Evolutionary conservation across 2,888 invertebrate genomes (phyloP).

Genomic region (Pammene aurita): DNA sequence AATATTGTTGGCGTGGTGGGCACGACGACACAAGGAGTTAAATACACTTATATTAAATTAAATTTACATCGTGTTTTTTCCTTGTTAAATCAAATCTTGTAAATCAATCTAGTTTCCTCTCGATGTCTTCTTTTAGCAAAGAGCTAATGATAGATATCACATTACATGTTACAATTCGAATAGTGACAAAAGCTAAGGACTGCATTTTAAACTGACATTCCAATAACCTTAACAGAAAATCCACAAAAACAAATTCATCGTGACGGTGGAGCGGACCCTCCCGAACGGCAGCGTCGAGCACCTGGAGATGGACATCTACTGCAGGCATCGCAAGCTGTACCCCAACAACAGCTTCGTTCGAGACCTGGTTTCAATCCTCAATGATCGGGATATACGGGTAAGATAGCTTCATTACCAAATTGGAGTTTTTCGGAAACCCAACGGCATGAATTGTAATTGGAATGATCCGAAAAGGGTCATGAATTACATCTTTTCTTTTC

Average conservation of each 20-base stretch:
- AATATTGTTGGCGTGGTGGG: too few species aligned
- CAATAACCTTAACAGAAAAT: constrained; percentile 29
- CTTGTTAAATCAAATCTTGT: too few species aligned
- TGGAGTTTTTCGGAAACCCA: background rate
- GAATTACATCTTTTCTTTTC: background rate
- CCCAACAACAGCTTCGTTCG: constrained; percentile 74
- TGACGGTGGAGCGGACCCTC: constrained; percentile 58
- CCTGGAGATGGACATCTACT: constrained; percentile 68
- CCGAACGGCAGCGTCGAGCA: constrained; percentile 62
- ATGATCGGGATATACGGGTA: constrained; percentile 70
- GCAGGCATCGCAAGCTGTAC: constrained; percentile 60
- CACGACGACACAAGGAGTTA: too few species aligned
- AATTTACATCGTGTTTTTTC: too few species aligned
- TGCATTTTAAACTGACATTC: too few species aligned
- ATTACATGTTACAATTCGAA: too few species aligned
- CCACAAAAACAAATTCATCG: constrained; percentile 70
- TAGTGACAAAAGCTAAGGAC: too few species aligned
- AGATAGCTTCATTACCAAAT: constrained; percentile 2
- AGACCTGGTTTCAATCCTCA: constrained; percentile 70
- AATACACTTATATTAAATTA: too few species aligned
- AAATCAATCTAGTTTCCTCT: too few species aligned
- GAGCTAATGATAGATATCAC: too few species aligned
- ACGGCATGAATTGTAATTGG: background rate
- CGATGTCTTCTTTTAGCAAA: too few species aligned
- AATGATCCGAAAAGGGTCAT: background rate